Percentiles rank a stretch among this genome's conserved stretches.
Evolutionary conservation across 2,888 invertebrate genomes (phyloP).

Genomic region (Sturmia bella): DNA sequence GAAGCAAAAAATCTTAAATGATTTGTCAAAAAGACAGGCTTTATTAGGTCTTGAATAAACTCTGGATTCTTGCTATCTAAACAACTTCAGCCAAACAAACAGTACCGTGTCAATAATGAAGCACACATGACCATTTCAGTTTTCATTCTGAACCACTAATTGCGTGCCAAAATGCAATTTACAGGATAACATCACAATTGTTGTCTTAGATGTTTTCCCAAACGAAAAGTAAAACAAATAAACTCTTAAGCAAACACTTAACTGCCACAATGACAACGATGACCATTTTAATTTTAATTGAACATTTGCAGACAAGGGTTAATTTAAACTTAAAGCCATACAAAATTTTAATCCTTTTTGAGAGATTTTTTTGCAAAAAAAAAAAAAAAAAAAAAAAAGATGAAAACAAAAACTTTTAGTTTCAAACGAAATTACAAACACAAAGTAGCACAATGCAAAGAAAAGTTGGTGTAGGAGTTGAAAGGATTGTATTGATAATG

Average conservation of each 20-base stretch:
- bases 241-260: conserved; percentile 62
- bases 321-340: conserved; percentile 24
- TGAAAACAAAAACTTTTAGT: conserved; percentile 57
- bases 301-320: conserved; percentile 49
- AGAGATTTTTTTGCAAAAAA: conserved; percentile 27
- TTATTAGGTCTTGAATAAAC: conserved; percentile 32
- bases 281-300: conserved; percentile 64
- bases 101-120: conserved; percentile 68
- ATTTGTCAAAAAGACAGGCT: conserved; percentile 19
- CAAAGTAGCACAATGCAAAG: conserved; percentile 2
- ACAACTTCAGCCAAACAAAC: conserved; percentile 52
- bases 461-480: conserved; percentile 5
- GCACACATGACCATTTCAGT: conserved; percentile 60
- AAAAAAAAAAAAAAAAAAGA: too few relatives aligned
- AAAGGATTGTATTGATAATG: conserved; percentile 58
- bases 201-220: conserved; percentile 62
- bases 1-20: conserved; percentile 6
- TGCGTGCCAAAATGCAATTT: conserved; percentile 81
- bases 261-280: conserved; percentile 46
- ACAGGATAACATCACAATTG: conserved; percentile 75
- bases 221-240: conserved; percentile 57
- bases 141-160: conserved; percentile 77
- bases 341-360: conserved; percentile 77
- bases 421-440: conserved; percentile 40
- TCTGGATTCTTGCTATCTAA: conserved; percentile 35